A percentile compares a stretch with the other conserved stretches of the same genome.
Conservation (phyloP, 2,797 vertebrate species). For the Pelodytes ibericus region DNA sequence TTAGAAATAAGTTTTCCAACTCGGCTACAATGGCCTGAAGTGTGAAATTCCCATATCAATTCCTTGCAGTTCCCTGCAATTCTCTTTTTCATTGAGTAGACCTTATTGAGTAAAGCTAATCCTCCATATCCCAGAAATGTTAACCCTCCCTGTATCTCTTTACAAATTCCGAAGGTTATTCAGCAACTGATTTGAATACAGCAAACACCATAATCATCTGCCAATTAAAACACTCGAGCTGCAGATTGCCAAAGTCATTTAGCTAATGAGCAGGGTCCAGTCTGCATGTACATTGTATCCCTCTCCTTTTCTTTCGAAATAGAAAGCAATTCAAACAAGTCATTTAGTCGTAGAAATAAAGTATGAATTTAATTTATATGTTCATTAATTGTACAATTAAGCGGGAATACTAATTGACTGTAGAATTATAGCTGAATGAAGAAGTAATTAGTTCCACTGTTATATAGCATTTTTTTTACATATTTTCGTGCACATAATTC, state of each 20-base stretch:
- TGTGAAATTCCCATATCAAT: no score
- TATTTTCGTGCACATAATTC: constrained; percentile 57
- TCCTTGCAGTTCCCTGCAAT: no score
- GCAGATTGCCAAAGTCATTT: constrained; percentile 50
- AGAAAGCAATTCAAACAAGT: constrained; percentile 63
- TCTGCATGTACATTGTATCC: constrained; percentile 5
- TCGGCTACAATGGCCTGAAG: no score
- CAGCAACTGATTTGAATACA: background rate
- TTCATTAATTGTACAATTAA: constrained; percentile 69
- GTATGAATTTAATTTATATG: constrained; percentile 65
- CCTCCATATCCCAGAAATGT: no score
- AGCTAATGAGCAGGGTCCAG: constrained; percentile 53
- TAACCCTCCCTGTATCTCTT: no score
- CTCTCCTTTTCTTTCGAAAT: constrained; percentile 34
- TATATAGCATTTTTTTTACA: constrained; percentile 8
- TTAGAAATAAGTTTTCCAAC: no score
- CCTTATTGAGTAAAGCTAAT: no score
- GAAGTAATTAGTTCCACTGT: constrained; percentile 60
- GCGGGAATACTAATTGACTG: constrained; percentile 60
- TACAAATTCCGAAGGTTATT: background rate
- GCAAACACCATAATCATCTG: constrained; percentile 10
- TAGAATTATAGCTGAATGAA: constrained; percentile 62
- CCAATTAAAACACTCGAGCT: constrained; percentile 44
- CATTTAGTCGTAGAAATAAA: constrained; percentile 64
- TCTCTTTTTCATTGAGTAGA: no score